A percentile compares a stretch with the other conserved stretches of the same genome.
phyloP scores from a whole-genome alignment of 2,113 vertebrate species.

The Amphiprion percula region DNA sequence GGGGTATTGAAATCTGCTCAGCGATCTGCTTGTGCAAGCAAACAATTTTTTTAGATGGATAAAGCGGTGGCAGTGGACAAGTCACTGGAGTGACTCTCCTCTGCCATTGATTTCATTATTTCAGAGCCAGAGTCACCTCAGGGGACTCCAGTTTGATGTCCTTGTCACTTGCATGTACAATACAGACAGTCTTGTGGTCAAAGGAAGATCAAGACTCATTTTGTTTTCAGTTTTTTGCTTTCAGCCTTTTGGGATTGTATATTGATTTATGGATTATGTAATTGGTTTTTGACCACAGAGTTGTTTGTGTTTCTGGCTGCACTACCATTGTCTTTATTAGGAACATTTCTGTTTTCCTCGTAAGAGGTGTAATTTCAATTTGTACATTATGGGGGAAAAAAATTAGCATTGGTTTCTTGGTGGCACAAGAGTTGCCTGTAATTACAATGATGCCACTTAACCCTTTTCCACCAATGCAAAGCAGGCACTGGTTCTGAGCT shows the following conservation, averaged over 20 bases:
- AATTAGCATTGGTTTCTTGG: too few species aligned
- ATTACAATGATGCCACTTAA: too few species aligned
- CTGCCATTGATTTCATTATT: constrained; percentile 73
- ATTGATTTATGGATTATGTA: constrained; percentile 33
- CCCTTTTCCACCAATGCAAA: too few species aligned
- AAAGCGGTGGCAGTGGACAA: constrained; percentile 51
- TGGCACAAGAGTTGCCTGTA: too few species aligned
- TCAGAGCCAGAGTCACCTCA: constrained; percentile 40
- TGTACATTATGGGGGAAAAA: too few species aligned
- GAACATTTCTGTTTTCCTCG: not conserved
- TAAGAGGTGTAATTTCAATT: too few species aligned
- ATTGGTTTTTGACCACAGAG: constrained; percentile 16
- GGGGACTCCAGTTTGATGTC: constrained; percentile 47
- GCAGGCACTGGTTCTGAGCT: too few species aligned
- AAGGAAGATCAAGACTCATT: constrained; percentile 3
- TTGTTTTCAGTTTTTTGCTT: constrained; percentile 4
- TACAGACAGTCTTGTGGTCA: constrained; percentile 15
- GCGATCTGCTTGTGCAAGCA: constrained; percentile 71
- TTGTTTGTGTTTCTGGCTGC: not conserved
- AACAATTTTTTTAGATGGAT: constrained; percentile 57
- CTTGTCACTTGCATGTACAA: constrained; percentile 34
- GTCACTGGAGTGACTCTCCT: constrained; percentile 52
- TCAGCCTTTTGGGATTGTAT: not conserved
- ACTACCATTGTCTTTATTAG: not conserved
- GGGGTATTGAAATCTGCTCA: constrained; percentile 46